Evolutionary conservation across 64 coral and sea anemone species (phyloP).

Genomic region (Acropora yongei): DNA sequence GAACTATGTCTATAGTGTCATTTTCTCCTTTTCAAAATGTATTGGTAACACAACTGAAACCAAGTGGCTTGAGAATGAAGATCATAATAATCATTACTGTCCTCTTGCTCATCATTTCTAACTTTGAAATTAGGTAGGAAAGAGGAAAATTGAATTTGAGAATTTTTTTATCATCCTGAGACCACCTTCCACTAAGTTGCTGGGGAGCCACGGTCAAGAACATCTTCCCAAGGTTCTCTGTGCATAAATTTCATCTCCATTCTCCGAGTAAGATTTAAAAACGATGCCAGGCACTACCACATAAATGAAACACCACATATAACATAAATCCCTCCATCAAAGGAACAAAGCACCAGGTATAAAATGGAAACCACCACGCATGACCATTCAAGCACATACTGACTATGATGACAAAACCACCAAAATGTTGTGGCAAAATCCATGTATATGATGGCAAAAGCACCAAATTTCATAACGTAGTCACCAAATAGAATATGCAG

Average conservation of each 20-base stretch:
- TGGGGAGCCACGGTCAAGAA: no score
- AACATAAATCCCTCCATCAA: no score
- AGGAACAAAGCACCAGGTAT: no score
- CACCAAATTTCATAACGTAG: neutral
- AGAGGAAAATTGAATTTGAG: neutral
- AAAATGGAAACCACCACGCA: no score
- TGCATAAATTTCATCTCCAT: no score
- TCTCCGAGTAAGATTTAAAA: no score
- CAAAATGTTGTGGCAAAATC: neutral
- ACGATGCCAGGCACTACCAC: no score
- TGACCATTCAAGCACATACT: neutral
- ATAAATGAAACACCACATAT: no score
- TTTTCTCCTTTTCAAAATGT: constrained; percentile 53
- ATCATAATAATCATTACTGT: neutral
- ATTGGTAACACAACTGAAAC: constrained; percentile 39
- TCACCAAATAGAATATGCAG: neutral
- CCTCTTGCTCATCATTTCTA: neutral
- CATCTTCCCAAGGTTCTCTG: no score
- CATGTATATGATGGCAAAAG: neutral
- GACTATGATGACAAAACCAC: neutral
- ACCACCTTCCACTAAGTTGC: no score
- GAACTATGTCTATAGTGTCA: constrained; percentile 68
- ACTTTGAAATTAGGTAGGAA: neutral
- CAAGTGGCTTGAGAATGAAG: constrained; percentile 39
- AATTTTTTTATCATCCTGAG: neutral